Conservation (phyloP, 1,140 invertebrate genomes). For the Bombyx mori region ASM3026992v2 NC_085114.1:1606001-1606500, state of each 20-base stretch:
- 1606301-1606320: constrained; percentile 94
- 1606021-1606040: too few relatives aligned
- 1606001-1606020: too few relatives aligned
- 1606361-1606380: constrained; percentile 85
- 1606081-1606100: too few relatives aligned
- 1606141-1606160: not conserved
- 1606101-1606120: too few relatives aligned
- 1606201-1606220: too few relatives aligned
- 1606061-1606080: too few relatives aligned
- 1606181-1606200: not conserved
- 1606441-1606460: constrained; percentile 19
- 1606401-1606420: constrained; percentile 1
- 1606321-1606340: constrained; percentile 96
- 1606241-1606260: constrained; percentile 8
- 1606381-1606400: constrained; percentile 32
- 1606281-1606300: constrained; percentile 97
- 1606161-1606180: not conserved
- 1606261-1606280: constrained; percentile 81
- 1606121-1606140: not conserved
- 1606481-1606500: constrained; percentile 41
- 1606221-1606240: too few relatives aligned
- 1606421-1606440: constrained; percentile 12
- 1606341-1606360: constrained; percentile 91
- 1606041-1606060: too few relatives aligned
- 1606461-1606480: constrained; percentile 35